Evolutionary conservation across 2,888 invertebrate genomes (phyloP), one percentile per base, ranked within the genome.

Genomic region (Acanthacorydalis orientalis): DNA sequence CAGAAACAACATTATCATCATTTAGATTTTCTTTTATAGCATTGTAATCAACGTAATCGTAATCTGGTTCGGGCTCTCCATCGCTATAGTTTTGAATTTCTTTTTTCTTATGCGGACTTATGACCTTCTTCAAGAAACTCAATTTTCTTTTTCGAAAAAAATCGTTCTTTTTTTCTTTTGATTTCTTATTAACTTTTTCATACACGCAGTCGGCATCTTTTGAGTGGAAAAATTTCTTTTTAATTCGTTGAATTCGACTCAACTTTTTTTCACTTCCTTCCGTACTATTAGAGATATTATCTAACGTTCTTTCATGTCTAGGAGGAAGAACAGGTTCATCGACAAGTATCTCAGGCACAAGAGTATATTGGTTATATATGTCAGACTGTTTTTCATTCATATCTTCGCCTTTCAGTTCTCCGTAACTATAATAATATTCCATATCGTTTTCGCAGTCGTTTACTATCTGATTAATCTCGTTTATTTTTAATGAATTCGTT

Each of bases 351-450:
- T n/a, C 14, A 11, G 10, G 31, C n/a, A 32, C n/a, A 31, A 31
- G 10, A 8, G 23, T 31, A 2, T 11, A 23, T 2, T 43, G 14
- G 7, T 2, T 31, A 4, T 23, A 31, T 10, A 32, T 23, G n/a
- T 43, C 14, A 7, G 10, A 23, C 7, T 14, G 23, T n/a, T 31
- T 43, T 32, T 31, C 23, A 14, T n/a, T 43, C 31, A 10, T 23
- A 12, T 43, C 32, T n/a, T n/a, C 10, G 11, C 31, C 31, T 43
- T 43, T 14, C 2, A 43, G 23, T 14, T 43, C 43, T 6, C 43
- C 43, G 31, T 43, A 43, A 7, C 31, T 31, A 31, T 32, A 43
- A 32, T 43, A 43, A 43, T 43, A 43, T 43, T 43, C 43, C 4
- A 43, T 43, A 31, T 43, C 43, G 31, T 43, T 32, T 11, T 43